Conservation (phyloP, 2,113 vertebrate genomes). For the Spea multiplicata region DNA sequence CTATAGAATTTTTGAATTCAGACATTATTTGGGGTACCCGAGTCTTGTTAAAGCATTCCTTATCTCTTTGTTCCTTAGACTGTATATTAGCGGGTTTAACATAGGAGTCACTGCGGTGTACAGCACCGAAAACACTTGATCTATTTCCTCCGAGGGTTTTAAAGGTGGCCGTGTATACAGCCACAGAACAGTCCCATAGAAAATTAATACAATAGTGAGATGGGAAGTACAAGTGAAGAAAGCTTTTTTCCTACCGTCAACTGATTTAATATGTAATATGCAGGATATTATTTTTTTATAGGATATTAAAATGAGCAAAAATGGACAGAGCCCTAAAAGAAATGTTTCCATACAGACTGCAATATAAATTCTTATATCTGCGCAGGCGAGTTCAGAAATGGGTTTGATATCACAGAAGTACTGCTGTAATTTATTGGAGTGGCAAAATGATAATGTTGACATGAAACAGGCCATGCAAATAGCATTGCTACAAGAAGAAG, state of each 20-base stretch:
- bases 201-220: constrained; percentile 12
- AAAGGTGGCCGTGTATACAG: constrained; percentile 28
- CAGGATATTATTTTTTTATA: constrained; percentile 24
- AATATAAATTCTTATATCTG: background rate
- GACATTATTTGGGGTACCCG: no score
- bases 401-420: constrained; percentile 29
- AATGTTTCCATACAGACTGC: background rate
- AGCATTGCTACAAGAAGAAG: constrained; percentile 3
- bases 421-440: constrained; percentile 26
- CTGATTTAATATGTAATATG: background rate
- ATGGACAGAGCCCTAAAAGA: constrained; percentile 23
- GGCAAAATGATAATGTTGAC: constrained; percentile 15
- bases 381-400: constrained; percentile 10
- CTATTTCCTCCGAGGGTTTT: background rate
- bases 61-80: constrained; percentile 22
- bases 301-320: constrained; percentile 19
- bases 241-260: constrained; percentile 19
- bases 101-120: constrained; percentile 25
- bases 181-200: constrained; percentile 34
- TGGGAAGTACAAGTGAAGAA: constrained; percentile 35
- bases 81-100: constrained; percentile 31
- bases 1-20: no score
- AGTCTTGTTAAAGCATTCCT: background rate
- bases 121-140: constrained; percentile 21
- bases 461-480: constrained; percentile 10